Conservation (phyloP, 1,140 invertebrate species). For the Helicoverpa zea region DNA sequence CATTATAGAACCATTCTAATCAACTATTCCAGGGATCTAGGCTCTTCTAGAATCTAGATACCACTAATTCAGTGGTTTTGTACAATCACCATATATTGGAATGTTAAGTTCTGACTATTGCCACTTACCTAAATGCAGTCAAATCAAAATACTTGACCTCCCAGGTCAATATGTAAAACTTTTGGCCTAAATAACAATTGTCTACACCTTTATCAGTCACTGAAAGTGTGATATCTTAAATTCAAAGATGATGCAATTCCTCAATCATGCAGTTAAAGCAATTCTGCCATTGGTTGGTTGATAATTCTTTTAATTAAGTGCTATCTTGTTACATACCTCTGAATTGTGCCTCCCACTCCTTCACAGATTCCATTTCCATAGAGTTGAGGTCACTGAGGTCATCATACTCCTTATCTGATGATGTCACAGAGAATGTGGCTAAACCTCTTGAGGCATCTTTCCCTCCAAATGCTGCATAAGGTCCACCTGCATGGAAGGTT, state of each 20-base stretch:
- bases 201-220: no score
- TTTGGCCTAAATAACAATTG: no score
- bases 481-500: slow-evolving; percentile 90
- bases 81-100: no score
- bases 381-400: slow-evolving; percentile 97
- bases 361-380: slow-evolving; percentile 94
- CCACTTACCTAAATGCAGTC: no score
- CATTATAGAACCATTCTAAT: no score
- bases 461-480: slow-evolving; percentile 98
- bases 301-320: not conserved
- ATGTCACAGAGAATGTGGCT: slow-evolving; percentile 96
- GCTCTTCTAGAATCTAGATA: no score
- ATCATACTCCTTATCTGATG: slow-evolving; percentile 95
- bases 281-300: not conserved
- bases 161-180: no score
- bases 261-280: not conserved
- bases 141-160: no score
- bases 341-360: slow-evolving; percentile 99
- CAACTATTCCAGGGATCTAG: no score
- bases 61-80: no score
- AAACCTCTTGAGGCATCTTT: slow-evolving; percentile 97
- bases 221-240: not conserved
- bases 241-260: slow-evolving; percentile 10
- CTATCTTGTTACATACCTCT: slow-evolving; percentile 89
- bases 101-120: no score